Evolutionary conservation across 1,140 invertebrate genomes (phyloP).

Genomic region (Musca vetustissima): DNA sequence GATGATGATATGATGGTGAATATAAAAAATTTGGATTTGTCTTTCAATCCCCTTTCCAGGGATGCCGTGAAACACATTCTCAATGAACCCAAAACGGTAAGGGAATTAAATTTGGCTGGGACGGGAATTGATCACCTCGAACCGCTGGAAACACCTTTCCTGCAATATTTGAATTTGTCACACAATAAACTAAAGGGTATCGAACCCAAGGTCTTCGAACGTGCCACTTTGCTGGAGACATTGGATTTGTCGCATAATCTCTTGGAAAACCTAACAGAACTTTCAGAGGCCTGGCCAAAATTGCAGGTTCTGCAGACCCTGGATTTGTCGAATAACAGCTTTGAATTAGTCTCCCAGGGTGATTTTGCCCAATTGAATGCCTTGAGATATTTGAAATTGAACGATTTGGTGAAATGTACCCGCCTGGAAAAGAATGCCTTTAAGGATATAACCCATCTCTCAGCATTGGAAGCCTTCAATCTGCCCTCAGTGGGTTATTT

Average conservation of each 20-base stretch:
- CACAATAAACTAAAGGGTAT: conserved; percentile 72
- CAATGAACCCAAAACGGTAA: conserved; percentile 84
- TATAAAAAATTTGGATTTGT: conserved; percentile 83
- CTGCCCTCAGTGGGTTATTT: conserved; percentile 80
- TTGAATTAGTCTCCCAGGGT: conserved; percentile 69
- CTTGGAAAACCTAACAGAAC: conserved; percentile 63
- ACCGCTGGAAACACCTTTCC: conserved; percentile 83
- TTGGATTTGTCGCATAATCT: conserved; percentile 78
- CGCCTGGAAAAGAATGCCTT: conserved; percentile 85
- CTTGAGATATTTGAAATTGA: conserved; percentile 67
- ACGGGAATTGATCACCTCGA: conserved; percentile 70
- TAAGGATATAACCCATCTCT: conserved; percentile 68
- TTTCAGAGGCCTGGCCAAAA: conserved; percentile 66
- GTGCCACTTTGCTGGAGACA: conserved; percentile 75
- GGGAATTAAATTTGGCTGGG: conserved; percentile 77
- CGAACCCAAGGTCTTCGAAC: conserved; percentile 68
- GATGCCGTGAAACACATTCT: conserved; percentile 75
- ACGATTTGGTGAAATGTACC: conserved; percentile 67
- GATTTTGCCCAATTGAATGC: conserved; percentile 72
- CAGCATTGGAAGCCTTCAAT: conserved; percentile 69
- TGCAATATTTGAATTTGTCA: conserved; percentile 79
- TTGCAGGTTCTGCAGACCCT: conserved; percentile 68
- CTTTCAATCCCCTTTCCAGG: conserved; percentile 77
- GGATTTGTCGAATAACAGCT: conserved; percentile 79
- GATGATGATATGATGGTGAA: conserved; percentile 85